These are phyloP conservation scores for Tethea ocularis DNA, from an alignment of 2,888 invertebrate species.

Conservation along the genomic window DNA sequence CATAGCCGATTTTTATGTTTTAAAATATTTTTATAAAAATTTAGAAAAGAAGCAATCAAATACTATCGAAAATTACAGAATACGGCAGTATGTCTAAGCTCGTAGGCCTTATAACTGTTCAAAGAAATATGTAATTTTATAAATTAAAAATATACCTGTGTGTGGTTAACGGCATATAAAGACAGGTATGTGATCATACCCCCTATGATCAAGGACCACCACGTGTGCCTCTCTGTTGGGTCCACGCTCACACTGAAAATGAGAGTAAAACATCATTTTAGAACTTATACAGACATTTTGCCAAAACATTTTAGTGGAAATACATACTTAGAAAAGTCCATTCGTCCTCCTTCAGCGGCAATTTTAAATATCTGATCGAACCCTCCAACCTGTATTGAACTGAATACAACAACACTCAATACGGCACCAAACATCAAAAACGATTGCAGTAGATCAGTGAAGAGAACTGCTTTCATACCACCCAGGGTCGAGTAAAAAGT, in stretches of 20 bases:
- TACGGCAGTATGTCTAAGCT: no score
- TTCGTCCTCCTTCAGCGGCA: constrained; percentile 87
- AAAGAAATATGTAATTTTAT: background rate
- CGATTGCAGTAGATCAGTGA: constrained; percentile 94
- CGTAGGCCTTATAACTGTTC: background rate
- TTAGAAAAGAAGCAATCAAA: no score
- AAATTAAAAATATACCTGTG: constrained; percentile 75
- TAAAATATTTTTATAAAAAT: no score
- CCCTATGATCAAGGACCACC: constrained; percentile 92
- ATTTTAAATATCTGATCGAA: constrained; percentile 87
- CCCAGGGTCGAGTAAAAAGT: constrained; percentile 95
- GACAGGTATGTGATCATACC: constrained; percentile 91
- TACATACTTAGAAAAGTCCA: constrained; percentile 87
- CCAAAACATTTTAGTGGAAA: background rate
- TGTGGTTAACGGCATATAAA: constrained; percentile 94
- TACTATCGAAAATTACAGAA: no score
- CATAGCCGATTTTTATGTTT: no score
- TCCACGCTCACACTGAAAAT: constrained; percentile 87
- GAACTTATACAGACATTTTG: background rate
- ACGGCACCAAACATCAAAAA: constrained; percentile 93
- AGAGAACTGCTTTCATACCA: constrained; percentile 95
- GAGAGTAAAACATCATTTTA: constrained; percentile 6
- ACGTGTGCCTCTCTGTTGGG: constrained; percentile 92
- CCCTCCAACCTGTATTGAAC: constrained; percentile 87
- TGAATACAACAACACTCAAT: constrained; percentile 90